Conservation (phyloP, 2,888 invertebrate species). For the Cantharis rufa region DNA sequence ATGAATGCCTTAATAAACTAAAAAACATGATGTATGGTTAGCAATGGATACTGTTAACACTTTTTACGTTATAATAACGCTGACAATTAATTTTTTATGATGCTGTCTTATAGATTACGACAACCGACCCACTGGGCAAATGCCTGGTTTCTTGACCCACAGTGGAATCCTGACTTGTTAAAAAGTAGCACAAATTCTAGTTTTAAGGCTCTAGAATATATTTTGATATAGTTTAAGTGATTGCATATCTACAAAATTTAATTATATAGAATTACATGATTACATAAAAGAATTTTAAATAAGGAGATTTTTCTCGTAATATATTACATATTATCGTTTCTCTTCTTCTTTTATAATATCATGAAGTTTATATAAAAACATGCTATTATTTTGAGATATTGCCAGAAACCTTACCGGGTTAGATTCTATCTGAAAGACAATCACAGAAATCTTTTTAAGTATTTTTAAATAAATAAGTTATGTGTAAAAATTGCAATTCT, state of each 20-base stretch:
- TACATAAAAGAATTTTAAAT: not conserved
- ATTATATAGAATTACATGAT: not conserved
- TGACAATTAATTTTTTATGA: not conserved
- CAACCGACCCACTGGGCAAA: not conserved
- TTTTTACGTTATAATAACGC: not conserved
- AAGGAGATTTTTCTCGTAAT: not conserved
- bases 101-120: not conserved
- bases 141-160: not conserved
- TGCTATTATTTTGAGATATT: too few species aligned
- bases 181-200: not conserved
- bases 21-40: not conserved
- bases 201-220: not conserved
- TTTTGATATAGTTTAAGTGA: not conserved
- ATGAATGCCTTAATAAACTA: not conserved
- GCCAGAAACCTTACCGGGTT: too few species aligned
- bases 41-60: not conserved
- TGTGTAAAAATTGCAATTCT: not conserved
- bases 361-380: too few species aligned
- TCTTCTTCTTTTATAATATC: too few species aligned
- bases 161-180: not conserved
- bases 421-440: too few species aligned
- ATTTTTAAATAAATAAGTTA: too few species aligned
- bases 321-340: too few species aligned
- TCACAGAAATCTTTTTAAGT: too few species aligned
- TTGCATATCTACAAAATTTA: not conserved